Evolutionary conservation across 2,113 vertebrate species (phyloP), one percentile per base, ranked within the genome.

Genomic region (Empidonax traillii): DNA sequence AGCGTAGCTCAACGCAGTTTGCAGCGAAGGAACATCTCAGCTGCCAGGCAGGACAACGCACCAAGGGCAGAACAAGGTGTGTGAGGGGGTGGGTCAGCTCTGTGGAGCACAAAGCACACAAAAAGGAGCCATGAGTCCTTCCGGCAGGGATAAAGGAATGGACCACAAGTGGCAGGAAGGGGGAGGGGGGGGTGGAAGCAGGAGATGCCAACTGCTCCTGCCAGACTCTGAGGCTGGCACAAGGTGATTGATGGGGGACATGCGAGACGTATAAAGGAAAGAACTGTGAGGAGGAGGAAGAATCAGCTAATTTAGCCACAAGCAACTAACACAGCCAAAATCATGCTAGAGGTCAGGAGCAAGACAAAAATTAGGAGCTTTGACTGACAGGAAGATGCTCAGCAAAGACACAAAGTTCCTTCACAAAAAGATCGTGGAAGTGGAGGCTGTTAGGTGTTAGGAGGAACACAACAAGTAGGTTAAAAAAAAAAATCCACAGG

Each of bases 221-320:
- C 59, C 89, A 91, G 93, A 2, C 69, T 23, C 68, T 18, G 58
- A 65, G 43, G 25, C 39, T 84, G 91, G 74, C 61, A 91, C 66
- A 23, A 37, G 4, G 77, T 91, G 91, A 91, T 92, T 15, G 81
- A 95, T 95, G 76, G 52, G 77, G 56, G 37, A 92, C 66, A 72
- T 31, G 91, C 2, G 14, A 53, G 74, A 49, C 15, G 39, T 24
- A 75, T 9, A 94, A 93, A 95, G 66, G 51, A 89, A 91, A 79
- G 74, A 94, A 78, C 73, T 90, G 72, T 0, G 1, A 80, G 72
- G 51, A 94, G 68, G 80, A 80, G 79, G 67, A 92, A 88, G 67
- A 84, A 69, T 14, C 33, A 39, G 51, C 39, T 77, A 43, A 84
- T 90, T 84, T 58, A 81, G 65, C 30, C 79, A 52, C 65, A 35